Evolutionary conservation across 2,888 invertebrate species (phyloP), one percentile per base, ranked within the genome.

Genomic region (Campoplex nolae): DNA sequence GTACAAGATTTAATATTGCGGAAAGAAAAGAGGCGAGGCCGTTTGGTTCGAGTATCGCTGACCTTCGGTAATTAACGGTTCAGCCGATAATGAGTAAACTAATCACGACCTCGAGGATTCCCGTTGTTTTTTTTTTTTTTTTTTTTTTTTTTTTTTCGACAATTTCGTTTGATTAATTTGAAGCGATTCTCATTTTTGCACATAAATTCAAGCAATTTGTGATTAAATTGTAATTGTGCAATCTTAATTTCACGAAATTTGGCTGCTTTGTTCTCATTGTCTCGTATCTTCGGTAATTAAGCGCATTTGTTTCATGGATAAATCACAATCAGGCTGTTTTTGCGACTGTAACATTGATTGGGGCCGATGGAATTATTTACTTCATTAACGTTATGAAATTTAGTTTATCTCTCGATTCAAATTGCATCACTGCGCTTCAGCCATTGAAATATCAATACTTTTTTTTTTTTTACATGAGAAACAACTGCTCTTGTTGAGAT

Each of bases 61-160:
- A 71, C 87, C 87, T 87, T 84, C 82, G 82, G 48, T 35, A 75
- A 84, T 84, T 87, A 84, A 84, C 84, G 65, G 84, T 86, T 80
- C 71, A 32, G 13, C 58, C 75, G 77, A 85, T 83, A 75, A 51
- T 65, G 79, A 74, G 54, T 38, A 42, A 78, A 35, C 74, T 13
- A 68, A 75, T 85, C 67, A 13, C 16, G 76, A 74, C 45, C 65
- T 76, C 62, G 70, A 23, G 42, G 56, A 42, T 71, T 23, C 23
- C 23, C 23, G 23, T 23, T 23, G 23, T 23, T 23, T 23, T 23
- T 23, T 23, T 23, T 23, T 23, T 23, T 23, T 23, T 23, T 23
- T 23, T 23, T 23, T 23, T 23, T 18, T 18, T 35, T 77, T 23
- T 56, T 28, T 48, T 48, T 51, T 38, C 16, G 13, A 56, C 11